Evolutionary conservation across 1,140 invertebrate genomes (phyloP).

Genomic region (Sycophila sp.): DNA sequence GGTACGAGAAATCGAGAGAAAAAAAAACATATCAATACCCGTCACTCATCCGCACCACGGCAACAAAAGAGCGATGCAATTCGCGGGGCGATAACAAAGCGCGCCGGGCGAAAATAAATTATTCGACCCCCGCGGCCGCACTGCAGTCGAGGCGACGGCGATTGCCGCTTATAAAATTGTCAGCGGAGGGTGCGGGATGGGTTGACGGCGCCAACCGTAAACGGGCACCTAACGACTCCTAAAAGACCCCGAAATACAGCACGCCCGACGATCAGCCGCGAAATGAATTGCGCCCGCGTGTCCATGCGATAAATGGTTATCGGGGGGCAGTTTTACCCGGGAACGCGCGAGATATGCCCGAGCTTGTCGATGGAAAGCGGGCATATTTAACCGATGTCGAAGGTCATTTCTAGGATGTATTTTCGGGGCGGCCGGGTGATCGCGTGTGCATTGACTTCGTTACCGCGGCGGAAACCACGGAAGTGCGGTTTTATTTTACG

Average conservation of each 20-base stretch:
- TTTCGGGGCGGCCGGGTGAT: not conserved
- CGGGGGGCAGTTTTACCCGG: not conserved
- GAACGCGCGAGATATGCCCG: not conserved
- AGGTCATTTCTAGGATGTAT: not conserved
- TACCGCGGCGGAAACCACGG: no score
- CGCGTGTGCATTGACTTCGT: no score
- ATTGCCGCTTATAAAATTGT: not conserved
- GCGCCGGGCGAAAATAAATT: not conserved
- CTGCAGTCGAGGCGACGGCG: not conserved
- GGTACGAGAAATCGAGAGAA: no score
- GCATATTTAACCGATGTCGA: no score
- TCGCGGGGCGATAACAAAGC: not conserved
- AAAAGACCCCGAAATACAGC: not conserved
- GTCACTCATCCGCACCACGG: slow-evolving; percentile 5
- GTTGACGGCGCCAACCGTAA: not conserved
- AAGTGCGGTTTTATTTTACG: not conserved
- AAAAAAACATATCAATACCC: not conserved
- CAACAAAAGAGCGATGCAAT: no score
- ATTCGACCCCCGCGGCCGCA: no score
- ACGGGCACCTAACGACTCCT: no score
- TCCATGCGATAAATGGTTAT: slow-evolving; percentile 12
- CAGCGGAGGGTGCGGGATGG: not conserved
- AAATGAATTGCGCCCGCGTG: not conserved
- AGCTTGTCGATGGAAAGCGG: not conserved
- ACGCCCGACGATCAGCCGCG: not conserved